A percentile compares a stretch with the other conserved stretches of the same genome.
phyloP scores from a whole-genome alignment of 2,888 invertebrate genomes.

The Nymphalis c-album region DNA sequence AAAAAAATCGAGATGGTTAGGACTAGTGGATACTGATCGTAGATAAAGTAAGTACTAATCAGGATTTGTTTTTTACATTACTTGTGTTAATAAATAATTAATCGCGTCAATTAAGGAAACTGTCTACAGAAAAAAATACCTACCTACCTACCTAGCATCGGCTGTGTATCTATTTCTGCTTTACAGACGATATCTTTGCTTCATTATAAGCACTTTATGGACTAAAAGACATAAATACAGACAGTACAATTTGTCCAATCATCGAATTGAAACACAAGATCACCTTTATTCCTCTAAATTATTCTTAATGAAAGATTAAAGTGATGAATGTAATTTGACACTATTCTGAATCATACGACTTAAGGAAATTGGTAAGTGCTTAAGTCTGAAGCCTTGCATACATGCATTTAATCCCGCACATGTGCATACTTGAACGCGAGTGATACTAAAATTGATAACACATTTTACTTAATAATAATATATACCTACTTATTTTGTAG shows the following conservation, averaged over 20 bases:
- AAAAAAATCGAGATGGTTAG: too few relatives aligned
- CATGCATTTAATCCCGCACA: slow-evolving; percentile 18
- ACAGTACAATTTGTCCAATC: neutral
- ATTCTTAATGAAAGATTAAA: slow-evolving; percentile 24
- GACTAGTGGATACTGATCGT: too few relatives aligned
- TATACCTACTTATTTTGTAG: neutral
- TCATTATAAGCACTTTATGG: too few relatives aligned
- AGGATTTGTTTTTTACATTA: too few relatives aligned
- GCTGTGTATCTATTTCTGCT: too few relatives aligned
- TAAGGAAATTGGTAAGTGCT: slow-evolving; percentile 24
- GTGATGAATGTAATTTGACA: slow-evolving; percentile 23
- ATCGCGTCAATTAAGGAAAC: too few relatives aligned
- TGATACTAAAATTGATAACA: neutral
- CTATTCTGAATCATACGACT: slow-evolving; percentile 26
- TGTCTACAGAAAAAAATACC: too few relatives aligned
- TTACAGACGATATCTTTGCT: too few relatives aligned
- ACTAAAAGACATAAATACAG: neutral
- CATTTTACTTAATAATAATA: neutral
- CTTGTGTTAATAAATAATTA: too few relatives aligned
- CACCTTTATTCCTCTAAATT: slow-evolving; percentile 25
- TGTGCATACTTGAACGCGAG: slow-evolving; percentile 19
- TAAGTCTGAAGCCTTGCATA: slow-evolving; percentile 20
- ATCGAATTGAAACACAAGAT: slow-evolving; percentile 8
- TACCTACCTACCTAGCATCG: too few relatives aligned
- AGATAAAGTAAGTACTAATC: too few relatives aligned